Percentiles rank a stretch among this genome's conserved stretches.
Evolutionary conservation across 2,888 invertebrate species (phyloP).

Genomic region (Chymomyza fuscimana): DNA sequence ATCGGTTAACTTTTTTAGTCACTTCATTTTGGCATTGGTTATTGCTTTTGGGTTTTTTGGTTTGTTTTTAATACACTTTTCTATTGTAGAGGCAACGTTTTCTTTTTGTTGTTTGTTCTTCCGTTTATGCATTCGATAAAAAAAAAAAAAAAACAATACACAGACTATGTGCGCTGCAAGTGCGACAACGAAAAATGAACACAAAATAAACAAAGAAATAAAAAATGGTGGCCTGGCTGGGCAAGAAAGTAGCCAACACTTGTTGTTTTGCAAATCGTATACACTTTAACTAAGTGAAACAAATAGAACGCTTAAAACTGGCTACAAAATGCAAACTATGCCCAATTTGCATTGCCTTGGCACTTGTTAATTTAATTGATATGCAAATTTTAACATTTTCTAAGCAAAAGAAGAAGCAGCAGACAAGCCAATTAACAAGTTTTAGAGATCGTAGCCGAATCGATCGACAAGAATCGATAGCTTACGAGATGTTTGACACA

Average conservation of each 20-base stretch:
- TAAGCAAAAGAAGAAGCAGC: conserved; percentile 50
- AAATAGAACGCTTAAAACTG: background rate
- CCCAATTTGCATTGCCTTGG: background rate
- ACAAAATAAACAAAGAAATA: conserved; percentile 77
- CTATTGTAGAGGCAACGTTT: background rate
- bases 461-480: background rate
- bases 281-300: background rate
- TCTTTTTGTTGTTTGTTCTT: conserved; percentile 20
- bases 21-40: conserved; percentile 47
- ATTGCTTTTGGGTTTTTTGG: conserved; percentile 13
- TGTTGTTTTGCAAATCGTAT: background rate
- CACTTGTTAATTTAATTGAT: conserved; percentile 39
- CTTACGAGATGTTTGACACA: background rate
- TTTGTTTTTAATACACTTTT: conserved; percentile 16
- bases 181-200: conserved; percentile 68
- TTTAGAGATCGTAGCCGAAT: background rate
- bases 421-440: conserved; percentile 10
- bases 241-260: conserved; percentile 7
- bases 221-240: conserved; percentile 71
- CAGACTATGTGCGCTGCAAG: conserved; percentile 4
- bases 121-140: conserved; percentile 40
- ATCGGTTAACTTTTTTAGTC: conserved; percentile 48
- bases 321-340: background rate
- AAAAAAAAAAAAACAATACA: background rate
- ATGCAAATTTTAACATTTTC: conserved; percentile 50